Evolutionary conservation across 1,140 invertebrate species (phyloP), one percentile per base, ranked within the genome.

Genomic region (Oreohelix idahoensis): DNA sequence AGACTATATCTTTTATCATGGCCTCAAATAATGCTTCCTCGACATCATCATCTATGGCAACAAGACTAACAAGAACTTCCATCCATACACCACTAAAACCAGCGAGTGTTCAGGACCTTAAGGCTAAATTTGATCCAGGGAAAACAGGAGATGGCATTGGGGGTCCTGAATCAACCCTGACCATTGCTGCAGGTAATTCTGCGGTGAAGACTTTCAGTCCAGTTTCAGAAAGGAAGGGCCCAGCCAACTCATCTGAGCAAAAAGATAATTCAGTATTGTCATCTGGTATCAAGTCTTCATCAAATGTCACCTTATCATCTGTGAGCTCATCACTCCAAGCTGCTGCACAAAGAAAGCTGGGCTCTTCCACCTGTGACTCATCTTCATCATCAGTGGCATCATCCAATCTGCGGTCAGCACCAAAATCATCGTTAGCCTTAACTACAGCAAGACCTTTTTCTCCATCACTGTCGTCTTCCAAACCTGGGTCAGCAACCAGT

Each of bases 41-140:
- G 15, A n/a, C 58, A 38, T 79, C 38, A 69, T 73, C 66, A 0
- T 51, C 75, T 15, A n/a, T 51, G 11, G 13, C 77, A 35, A 70
- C 71, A 29, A 83, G 35, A 63, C 36, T 39, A 0, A 5, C 73
- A 35, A 42, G 75, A 32, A 63, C 79, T 13, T 81, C 81, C 15
- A 85, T 85, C 35, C 84, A 82, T 42, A 86, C 85, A 26, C 85
- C 85, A 13, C 83, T 86, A 1, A 81, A 86, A 45, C 85, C 85
- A 51, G 85, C 80, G 17, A 86, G 82, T 58, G 85, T 86, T 29
- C 73, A 81, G n/a, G 85, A 86, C 70, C 80, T 86, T 13, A 86
- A 86, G 58, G 85, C 85, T 0, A 86, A 83, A 74, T 86, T 86
- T 83, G 85, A 86, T 45, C 73, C 58, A 23, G 69, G 79, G 15